Evolutionary conservation across 2,888 invertebrate species (phyloP).

Genomic region (Cataglyphis albicans): DNA sequence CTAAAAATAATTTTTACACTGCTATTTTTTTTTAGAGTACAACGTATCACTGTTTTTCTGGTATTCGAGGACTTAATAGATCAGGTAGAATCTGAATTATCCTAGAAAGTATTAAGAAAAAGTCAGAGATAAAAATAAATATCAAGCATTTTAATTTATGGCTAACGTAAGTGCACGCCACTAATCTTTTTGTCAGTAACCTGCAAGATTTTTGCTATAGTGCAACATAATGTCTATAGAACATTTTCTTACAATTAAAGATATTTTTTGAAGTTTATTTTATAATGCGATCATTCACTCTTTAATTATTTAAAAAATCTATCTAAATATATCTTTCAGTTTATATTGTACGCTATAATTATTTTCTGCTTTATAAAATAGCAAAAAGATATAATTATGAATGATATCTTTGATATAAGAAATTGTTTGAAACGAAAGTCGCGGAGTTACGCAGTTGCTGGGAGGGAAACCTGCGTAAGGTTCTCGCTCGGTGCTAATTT

Average conservation of each 20-base stretch:
- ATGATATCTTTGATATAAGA: not conserved
- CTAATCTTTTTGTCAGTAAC: slow-evolving; percentile 44
- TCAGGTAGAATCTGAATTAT: slow-evolving; percentile 57
- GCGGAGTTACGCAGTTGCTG: slow-evolving; percentile 21
- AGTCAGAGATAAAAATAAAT: slow-evolving; percentile 53
- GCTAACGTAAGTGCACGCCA: slow-evolving; percentile 13
- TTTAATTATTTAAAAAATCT: not conserved
- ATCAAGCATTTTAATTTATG: slow-evolving; percentile 52
- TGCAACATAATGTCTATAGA: slow-evolving; percentile 1
- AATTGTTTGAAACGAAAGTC: slow-evolving; percentile 29
- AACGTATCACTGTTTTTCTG: slow-evolving; percentile 50
- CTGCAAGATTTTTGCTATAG: slow-evolving; percentile 35
- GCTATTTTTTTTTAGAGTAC: slow-evolving; percentile 2
- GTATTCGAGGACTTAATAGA: slow-evolving; percentile 62
- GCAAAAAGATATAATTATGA: slow-evolving; percentile 14
- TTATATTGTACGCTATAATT: slow-evolving; percentile 6
- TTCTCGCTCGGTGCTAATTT: slow-evolving; percentile 71
- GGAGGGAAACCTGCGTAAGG: slow-evolving; percentile 42
- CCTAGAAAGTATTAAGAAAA: slow-evolving; percentile 58
- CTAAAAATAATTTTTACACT: slow-evolving; percentile 8
- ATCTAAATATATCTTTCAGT: not conserved
- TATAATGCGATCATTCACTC: not conserved
- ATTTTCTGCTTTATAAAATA: slow-evolving; percentile 7
- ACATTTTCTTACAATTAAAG: not conserved
- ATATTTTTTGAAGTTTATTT: slow-evolving; percentile 3